Percentiles rank a stretch among this genome's conserved stretches.
Evolutionary conservation across 2,797 vertebrate species (phyloP).

Genomic region (Myotis vivesi): DNA sequence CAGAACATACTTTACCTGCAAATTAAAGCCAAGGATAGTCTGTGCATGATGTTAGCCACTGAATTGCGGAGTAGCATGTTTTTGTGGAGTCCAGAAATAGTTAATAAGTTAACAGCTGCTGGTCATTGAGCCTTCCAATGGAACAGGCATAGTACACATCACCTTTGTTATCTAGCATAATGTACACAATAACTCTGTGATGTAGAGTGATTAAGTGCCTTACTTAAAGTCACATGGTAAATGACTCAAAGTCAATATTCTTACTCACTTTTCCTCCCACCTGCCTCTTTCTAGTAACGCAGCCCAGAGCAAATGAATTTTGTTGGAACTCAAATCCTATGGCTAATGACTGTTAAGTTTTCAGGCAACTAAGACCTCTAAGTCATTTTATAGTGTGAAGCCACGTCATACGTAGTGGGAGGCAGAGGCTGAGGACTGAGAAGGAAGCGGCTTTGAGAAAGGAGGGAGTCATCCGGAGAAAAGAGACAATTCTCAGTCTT

Average conservation of each 20-base stretch:
- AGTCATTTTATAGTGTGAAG: not conserved
- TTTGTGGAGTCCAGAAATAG: not conserved
- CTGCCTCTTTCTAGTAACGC: not conserved
- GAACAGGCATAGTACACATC: not conserved
- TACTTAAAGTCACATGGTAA: not conserved
- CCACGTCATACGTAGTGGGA: not conserved
- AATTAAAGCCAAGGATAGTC: not conserved
- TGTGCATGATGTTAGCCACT: not conserved
- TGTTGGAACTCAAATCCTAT: not conserved
- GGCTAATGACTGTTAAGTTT: not conserved
- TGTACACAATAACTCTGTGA: not conserved
- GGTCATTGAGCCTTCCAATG: not conserved
- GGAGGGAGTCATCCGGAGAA: not conserved
- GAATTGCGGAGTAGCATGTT: not conserved
- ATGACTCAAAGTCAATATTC: not conserved
- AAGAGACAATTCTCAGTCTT: not conserved
- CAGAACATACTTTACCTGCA: not conserved
- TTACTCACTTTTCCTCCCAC: not conserved
- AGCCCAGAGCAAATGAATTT: not conserved
- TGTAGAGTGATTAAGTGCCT: not conserved
- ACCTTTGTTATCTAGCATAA: not conserved
- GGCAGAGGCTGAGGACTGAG: not conserved
- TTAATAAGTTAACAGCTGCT: not conserved
- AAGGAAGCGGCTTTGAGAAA: not conserved
- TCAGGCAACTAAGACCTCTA: not conserved